phyloP scores from a whole-genome alignment of 2,888 invertebrate genomes.

The Athalia rosae region DNA sequence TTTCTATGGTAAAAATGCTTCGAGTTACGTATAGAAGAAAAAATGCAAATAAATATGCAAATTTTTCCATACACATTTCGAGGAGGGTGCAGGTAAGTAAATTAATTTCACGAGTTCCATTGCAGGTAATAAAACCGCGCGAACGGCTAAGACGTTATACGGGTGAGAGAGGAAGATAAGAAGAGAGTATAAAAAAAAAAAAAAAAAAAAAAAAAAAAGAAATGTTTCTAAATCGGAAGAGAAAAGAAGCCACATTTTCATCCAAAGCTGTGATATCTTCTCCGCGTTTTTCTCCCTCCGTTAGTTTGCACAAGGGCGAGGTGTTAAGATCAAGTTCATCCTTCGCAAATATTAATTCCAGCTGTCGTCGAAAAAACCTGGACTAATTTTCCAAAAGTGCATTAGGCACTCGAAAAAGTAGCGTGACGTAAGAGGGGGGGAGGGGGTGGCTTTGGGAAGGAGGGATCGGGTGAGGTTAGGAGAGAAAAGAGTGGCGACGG shows the following conservation, averaged over 20 bases:
- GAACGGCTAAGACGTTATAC: too few relatives aligned
- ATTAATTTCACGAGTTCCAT: too few relatives aligned
- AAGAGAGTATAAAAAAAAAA: background rate
- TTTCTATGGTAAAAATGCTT: too few relatives aligned
- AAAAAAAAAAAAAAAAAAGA: background rate
- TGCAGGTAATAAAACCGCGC: too few relatives aligned
- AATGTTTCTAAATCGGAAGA: background rate
- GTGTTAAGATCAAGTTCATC: background rate
- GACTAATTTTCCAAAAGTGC: constrained; percentile 66
- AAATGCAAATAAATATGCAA: too few relatives aligned
- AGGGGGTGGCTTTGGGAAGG: background rate
- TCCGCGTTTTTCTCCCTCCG: too few relatives aligned
- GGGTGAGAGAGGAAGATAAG: background rate
- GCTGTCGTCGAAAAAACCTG: constrained; percentile 59
- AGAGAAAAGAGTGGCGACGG: constrained; percentile 46
- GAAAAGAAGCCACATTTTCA: too few relatives aligned
- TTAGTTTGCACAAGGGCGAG: constrained; percentile 40
- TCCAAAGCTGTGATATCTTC: too few relatives aligned
- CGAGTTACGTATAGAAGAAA: too few relatives aligned
- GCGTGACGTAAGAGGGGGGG: background rate
- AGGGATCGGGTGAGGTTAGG: background rate
- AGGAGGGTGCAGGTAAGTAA: too few relatives aligned
- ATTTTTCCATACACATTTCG: too few relatives aligned
- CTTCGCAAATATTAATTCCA: constrained; percentile 43
- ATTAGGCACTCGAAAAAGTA: constrained; percentile 53